A percentile compares a stretch with the other conserved stretches of the same genome.
Evolutionary conservation across 2,797 vertebrate genomes (phyloP).

Genomic region (Microchirus variegatus): DNA sequence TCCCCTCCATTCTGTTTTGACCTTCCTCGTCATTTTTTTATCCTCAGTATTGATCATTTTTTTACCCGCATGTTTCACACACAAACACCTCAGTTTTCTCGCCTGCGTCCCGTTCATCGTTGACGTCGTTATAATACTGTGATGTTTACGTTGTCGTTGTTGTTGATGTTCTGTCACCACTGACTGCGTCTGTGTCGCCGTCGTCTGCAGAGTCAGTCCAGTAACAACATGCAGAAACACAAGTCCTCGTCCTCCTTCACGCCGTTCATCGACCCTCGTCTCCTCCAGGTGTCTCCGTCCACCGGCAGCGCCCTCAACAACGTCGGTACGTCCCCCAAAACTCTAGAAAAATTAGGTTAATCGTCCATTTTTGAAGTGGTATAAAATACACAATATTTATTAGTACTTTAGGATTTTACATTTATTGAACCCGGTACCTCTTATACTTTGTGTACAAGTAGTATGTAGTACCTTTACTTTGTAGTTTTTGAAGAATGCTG

Average conservation of each 20-base stretch:
- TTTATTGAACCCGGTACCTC: too few relatives aligned
- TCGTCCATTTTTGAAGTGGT: too few relatives aligned
- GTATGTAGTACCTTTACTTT: too few relatives aligned
- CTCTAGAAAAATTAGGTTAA: too few relatives aligned
- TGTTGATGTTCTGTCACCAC: not conserved
- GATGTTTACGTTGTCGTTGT: not conserved
- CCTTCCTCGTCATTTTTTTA: slow-evolving; percentile 36
- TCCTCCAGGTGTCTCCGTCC: slow-evolving; percentile 98
- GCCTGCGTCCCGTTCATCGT: slow-evolving; percentile 3
- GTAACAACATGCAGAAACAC: slow-evolving; percentile 99
- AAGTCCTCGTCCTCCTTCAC: slow-evolving; percentile 99
- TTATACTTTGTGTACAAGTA: too few relatives aligned
- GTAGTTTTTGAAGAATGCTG: too few relatives aligned
- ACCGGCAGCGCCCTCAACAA: slow-evolving; percentile 96
- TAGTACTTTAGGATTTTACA: too few relatives aligned
- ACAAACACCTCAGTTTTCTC: slow-evolving; percentile 18
- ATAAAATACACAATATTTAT: too few relatives aligned
- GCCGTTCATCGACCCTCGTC: slow-evolving; percentile 97
- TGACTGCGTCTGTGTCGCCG: slow-evolving; percentile 1
- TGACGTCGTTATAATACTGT: not conserved
- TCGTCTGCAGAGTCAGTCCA: slow-evolving; percentile 89
- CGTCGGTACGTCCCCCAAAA: slow-evolving; percentile 85
- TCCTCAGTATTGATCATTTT: slow-evolving; percentile 37
- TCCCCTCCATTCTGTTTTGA: slow-evolving; percentile 37
- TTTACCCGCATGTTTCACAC: slow-evolving; percentile 51